Evolutionary conservation across 2,113 vertebrate species (phyloP).

Genomic region (Petrocephalus zakoni): DNA sequence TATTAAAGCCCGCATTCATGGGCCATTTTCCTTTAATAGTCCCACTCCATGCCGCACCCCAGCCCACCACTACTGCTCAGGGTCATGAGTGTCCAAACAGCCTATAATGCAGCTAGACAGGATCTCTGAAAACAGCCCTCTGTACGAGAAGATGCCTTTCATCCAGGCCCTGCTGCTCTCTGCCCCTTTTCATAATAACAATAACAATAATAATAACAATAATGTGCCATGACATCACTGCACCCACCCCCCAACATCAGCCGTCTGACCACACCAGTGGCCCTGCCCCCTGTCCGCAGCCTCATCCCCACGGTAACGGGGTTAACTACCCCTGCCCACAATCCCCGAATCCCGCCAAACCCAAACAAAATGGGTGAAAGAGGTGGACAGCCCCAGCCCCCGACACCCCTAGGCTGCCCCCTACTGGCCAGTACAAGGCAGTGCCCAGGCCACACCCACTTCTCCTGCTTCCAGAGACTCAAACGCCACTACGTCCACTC

Average conservation of each 20-base stretch:
- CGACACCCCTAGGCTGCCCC: not conserved
- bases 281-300: not conserved
- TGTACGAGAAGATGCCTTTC: not conserved
- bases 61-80: not conserved
- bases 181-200: not conserved
- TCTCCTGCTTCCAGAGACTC: not conserved
- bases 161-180: not conserved
- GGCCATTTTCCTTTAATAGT: slow-evolving; percentile 4
- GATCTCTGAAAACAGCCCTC: not conserved
- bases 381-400: not conserved
- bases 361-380: not conserved
- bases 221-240: not conserved
- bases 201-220: not conserved
- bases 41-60: not conserved
- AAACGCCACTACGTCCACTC: not conserved
- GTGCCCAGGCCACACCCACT: not conserved
- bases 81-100: not conserved
- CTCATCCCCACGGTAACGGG: not conserved
- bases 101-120: not conserved
- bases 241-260: not conserved
- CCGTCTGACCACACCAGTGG: not conserved
- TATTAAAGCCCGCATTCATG: slow-evolving; percentile 4
- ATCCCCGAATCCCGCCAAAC: not conserved
- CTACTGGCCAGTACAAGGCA: not conserved
- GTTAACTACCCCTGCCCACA: not conserved